Evolutionary conservation across 1,140 invertebrate species (phyloP), one percentile per base, ranked within the genome.

Genomic region (Elymnias hypermnestra): DNA sequence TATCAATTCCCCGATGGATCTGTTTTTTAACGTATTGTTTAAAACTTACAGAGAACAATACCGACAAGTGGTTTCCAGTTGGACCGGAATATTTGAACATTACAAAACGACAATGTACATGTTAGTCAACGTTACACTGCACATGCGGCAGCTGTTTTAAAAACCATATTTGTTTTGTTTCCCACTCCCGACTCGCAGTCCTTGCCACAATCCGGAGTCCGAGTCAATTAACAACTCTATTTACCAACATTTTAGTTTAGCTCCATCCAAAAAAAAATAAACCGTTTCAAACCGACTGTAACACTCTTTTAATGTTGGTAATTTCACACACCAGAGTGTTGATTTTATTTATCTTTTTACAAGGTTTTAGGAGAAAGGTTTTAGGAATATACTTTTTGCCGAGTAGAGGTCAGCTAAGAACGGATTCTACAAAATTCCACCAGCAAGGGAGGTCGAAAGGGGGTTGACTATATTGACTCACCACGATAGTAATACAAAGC

Each of bases 161-260:
- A 67, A 57, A 43, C 47, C 53, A 58, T 51, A 57, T 61, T 67
- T 52, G 50, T 68, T 62, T 68, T 64, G 46, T 53, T 45, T 42
- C 33, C 21, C 36, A 42, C 12, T 36, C 17, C 33, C 33, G 17
- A 10, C 33, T 19, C 18, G 33, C 33, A 21, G 17, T 43, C 38
- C 44, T 29, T 23, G 41, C 51, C 51, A 54, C 56, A 51, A 58
- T 54, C 21, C 42, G 37, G 28, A 45, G 28, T 45, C 25, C 36
- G 26, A 45, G 26, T 52, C 36, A 45, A 52, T 52, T 45, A 39
- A 51, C 41, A 21, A 45, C 36, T 52, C 23, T 40, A 52, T 52
- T 52, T 35, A 40, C 40, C 6, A 18, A 39, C 13, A 35, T 40
- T 48, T 40, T 39, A 47, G 25, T 48, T 39, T 19, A 14, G 22